phyloP scores from a whole-genome alignment of 2,113 vertebrate species.

The Saguinus midas region DNA sequence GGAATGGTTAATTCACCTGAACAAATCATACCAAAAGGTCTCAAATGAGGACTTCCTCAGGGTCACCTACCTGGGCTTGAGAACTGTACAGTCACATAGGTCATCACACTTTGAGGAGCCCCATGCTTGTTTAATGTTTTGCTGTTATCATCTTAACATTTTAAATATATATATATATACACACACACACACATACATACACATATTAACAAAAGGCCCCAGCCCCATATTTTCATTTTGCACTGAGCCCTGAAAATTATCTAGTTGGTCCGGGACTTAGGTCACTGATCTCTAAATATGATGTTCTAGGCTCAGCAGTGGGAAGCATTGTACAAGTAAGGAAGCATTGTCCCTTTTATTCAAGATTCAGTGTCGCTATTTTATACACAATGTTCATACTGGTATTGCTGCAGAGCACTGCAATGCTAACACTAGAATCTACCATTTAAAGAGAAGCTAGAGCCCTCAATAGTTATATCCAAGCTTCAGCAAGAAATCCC shows the following conservation, averaged over 20 bases:
- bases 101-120: background rate
- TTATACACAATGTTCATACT: slow-evolving; percentile 3
- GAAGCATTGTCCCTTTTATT: background rate
- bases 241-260: background rate
- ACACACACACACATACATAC: too few relatives aligned
- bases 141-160: background rate
- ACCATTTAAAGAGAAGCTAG: background rate
- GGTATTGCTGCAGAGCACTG: background rate
- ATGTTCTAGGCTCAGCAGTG: background rate
- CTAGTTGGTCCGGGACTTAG: background rate
- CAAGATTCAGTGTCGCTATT: background rate
- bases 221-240: background rate
- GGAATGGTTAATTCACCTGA: background rate
- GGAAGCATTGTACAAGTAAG: background rate
- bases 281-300: background rate
- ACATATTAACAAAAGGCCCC: background rate
- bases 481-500: slow-evolving; percentile 7
- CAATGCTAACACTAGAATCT: background rate
- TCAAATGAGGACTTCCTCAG: background rate
- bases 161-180: too few relatives aligned
- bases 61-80: background rate
- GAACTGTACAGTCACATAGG: background rate
- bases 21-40: background rate
- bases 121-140: background rate
- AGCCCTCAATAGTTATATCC: background rate